A percentile compares a stretch with the other conserved stretches of the same genome.
phyloP scores from a whole-genome alignment of 2,888 invertebrate species.

The Andrena dorsata region DNA sequence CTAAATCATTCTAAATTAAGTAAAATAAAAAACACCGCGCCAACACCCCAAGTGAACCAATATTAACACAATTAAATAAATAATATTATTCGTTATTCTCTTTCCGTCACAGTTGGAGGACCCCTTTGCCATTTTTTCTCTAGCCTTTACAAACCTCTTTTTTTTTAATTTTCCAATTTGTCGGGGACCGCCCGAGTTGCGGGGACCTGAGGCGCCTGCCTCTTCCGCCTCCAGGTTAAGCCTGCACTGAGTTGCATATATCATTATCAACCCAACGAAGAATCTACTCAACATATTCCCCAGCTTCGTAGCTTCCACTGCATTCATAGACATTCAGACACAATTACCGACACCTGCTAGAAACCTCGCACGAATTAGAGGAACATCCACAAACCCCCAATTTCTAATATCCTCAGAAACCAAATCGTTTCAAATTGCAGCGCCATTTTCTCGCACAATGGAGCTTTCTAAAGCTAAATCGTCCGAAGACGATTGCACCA shows the following conservation, averaged over 20 bases:
- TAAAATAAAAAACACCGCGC: no score
- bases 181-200: no score
- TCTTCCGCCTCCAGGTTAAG: no score
- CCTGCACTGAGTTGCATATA: not conserved
- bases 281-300: not conserved
- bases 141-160: no score
- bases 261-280: not conserved
- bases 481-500: conserved; percentile 18
- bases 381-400: not conserved
- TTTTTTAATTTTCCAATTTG: no score
- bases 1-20: no score
- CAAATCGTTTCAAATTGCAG: conserved; percentile 22
- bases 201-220: no score
- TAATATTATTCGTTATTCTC: no score
- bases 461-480: not conserved
- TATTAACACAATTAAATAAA: no score
- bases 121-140: no score
- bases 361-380: not conserved
- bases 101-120: no score
- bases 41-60: no score
- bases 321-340: not conserved
- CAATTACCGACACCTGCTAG: not conserved
- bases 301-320: not conserved
- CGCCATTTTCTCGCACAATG: conserved; percentile 9
- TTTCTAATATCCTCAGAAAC: not conserved